Conservation (phyloP, 2,113 vertebrate species). For the human region GRCh38 chr2:22412001-22412500, state of each 20-base stretch:
- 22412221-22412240: background rate
- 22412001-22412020: too few relatives aligned
- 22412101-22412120: background rate
- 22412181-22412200: background rate
- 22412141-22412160: background rate
- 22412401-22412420: background rate
- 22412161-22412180: background rate
- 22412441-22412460: background rate
- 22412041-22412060: too few relatives aligned
- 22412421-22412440: background rate
- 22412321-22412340: background rate
- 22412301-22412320: background rate
- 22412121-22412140: background rate
- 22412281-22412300: background rate
- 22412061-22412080: too few relatives aligned
- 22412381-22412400: background rate
- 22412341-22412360: background rate
- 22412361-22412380: background rate
- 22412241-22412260: background rate
- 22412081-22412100: too few relatives aligned
- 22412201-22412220: background rate
- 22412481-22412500: background rate
- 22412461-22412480: background rate
- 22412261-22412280: background rate
- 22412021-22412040: too few relatives aligned